These are phyloP conservation scores for Sebastes minor DNA, from an alignment of 2,797 vertebrate species.

Conservation along the genomic window DNA sequence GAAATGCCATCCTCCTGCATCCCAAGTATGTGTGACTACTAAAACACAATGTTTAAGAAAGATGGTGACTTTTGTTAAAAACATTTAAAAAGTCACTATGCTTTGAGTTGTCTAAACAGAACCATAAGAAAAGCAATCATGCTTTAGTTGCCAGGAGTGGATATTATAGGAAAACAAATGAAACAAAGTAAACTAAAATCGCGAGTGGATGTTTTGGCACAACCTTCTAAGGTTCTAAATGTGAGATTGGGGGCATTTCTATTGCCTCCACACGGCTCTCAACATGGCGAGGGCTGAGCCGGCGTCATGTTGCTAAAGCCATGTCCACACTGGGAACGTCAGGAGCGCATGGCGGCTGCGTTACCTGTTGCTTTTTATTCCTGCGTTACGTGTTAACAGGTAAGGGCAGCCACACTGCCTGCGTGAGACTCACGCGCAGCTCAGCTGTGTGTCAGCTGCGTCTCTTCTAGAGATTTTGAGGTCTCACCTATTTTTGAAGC, in stretches of 20 bases:
- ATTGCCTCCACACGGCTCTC: not conserved
- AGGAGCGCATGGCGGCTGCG: too few species aligned
- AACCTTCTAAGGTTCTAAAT: not conserved
- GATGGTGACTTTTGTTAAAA: not conserved
- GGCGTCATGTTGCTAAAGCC: too few species aligned
- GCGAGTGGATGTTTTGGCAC: too few species aligned
- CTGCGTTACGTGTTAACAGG: too few species aligned
- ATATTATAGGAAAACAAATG: not conserved
- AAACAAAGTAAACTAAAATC: not conserved
- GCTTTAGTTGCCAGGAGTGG: not conserved
- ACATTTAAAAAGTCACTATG: not conserved
- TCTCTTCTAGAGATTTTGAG: too few species aligned
- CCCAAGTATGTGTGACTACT: not conserved
- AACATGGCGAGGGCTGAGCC: not conserved
- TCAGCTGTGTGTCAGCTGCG: too few species aligned
- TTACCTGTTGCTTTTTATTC: too few species aligned
- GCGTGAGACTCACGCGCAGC: too few species aligned
- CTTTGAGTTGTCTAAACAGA: not conserved
- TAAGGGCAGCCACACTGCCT: too few species aligned
- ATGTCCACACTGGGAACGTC: too few species aligned
- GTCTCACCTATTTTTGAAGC: too few species aligned
- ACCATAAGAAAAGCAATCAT: not conserved
- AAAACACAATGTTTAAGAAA: not conserved
- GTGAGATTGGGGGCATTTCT: not conserved
- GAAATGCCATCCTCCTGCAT: not conserved